phyloP scores from a whole-genome alignment of 2,797 vertebrate genomes.

The Lindbergichthys nudifrons region DNA sequence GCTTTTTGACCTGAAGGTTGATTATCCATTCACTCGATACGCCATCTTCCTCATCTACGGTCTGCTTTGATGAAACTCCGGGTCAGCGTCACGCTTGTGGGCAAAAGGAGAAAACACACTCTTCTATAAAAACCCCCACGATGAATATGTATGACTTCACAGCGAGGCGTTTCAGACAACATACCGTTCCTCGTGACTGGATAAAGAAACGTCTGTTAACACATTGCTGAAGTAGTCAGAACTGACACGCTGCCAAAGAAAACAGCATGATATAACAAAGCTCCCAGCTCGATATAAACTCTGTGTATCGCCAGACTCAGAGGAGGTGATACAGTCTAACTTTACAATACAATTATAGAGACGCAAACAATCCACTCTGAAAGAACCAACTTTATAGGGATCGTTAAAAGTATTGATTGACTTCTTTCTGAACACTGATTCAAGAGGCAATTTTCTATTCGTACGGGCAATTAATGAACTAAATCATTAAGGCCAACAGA shows the following conservation, averaged over 20 bases:
- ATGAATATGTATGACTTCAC: constrained; percentile 72
- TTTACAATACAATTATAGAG: background rate
- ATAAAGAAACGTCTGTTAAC: constrained; percentile 35
- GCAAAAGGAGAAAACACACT: constrained; percentile 23
- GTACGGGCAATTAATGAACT: background rate
- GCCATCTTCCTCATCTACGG: constrained; percentile 48
- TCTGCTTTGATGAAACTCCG: constrained; percentile 68
- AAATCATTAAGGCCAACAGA: constrained; percentile 2
- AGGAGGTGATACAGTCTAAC: constrained; percentile 10
- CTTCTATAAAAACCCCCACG: constrained; percentile 57
- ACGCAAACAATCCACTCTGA: too few species aligned
- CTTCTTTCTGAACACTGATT: constrained; percentile 8
- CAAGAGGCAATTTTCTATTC: background rate
- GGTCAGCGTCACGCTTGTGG: constrained; percentile 61
- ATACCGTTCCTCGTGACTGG: constrained; percentile 54
- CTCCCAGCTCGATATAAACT: constrained; percentile 9
- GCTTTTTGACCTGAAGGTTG: constrained; percentile 39
- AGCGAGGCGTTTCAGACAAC: constrained; percentile 52
- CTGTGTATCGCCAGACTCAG: background rate
- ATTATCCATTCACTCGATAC: constrained; percentile 50
- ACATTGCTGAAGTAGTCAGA: constrained; percentile 20
- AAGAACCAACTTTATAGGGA: background rate
- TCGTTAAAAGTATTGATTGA: background rate
- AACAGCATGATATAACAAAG: constrained; percentile 26
- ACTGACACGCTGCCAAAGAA: constrained; percentile 16